Evolutionary conservation across 2,888 invertebrate genomes (phyloP).

Genomic region (Leucoma salicis): DNA sequence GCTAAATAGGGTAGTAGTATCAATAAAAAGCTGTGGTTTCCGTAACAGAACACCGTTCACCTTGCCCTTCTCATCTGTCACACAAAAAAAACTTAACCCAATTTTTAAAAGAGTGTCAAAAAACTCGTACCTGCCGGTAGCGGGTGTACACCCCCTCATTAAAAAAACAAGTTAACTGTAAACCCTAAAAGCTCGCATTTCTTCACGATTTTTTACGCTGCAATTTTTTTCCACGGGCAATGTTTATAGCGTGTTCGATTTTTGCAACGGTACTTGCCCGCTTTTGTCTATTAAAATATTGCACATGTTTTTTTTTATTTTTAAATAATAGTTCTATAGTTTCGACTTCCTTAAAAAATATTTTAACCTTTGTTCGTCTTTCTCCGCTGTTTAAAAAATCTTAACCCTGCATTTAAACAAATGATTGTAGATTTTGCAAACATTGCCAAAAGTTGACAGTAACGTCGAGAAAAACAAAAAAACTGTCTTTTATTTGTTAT

Average conservation of each 20-base stretch:
- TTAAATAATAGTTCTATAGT: slow-evolving; percentile 33
- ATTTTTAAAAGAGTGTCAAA: slow-evolving; percentile 53
- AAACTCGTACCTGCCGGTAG: slow-evolving; percentile 75
- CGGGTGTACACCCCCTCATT: slow-evolving; percentile 54
- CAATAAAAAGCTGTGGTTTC: slow-evolving; percentile 68
- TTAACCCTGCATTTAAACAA: slow-evolving; percentile 49
- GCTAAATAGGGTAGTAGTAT: slow-evolving; percentile 70
- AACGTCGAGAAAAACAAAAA: slow-evolving; percentile 34
- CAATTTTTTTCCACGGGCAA: slow-evolving; percentile 52
- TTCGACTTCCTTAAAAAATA: slow-evolving; percentile 40
- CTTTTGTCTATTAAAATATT: slow-evolving; percentile 52
- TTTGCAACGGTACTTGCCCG: slow-evolving; percentile 61
- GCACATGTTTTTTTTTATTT: slow-evolving; percentile 59
- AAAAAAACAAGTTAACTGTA: slow-evolving; percentile 57
- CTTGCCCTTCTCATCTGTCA: slow-evolving; percentile 70
- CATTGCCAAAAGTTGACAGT: slow-evolving; percentile 36
- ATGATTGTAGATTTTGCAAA: slow-evolving; percentile 36
- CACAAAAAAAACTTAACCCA: slow-evolving; percentile 72
- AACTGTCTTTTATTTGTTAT: slow-evolving; percentile 21
- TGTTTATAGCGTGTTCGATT: slow-evolving; percentile 55
- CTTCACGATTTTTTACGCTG: slow-evolving; percentile 54
- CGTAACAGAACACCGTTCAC: slow-evolving; percentile 77
- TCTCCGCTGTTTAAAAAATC: slow-evolving; percentile 36
- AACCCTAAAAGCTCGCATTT: slow-evolving; percentile 44
- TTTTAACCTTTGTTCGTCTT: slow-evolving; percentile 46